Percentiles rank a stretch among this genome's conserved stretches.
phyloP scores from a whole-genome alignment of 2,113 vertebrate species.

The Pongo abelii region DNA sequence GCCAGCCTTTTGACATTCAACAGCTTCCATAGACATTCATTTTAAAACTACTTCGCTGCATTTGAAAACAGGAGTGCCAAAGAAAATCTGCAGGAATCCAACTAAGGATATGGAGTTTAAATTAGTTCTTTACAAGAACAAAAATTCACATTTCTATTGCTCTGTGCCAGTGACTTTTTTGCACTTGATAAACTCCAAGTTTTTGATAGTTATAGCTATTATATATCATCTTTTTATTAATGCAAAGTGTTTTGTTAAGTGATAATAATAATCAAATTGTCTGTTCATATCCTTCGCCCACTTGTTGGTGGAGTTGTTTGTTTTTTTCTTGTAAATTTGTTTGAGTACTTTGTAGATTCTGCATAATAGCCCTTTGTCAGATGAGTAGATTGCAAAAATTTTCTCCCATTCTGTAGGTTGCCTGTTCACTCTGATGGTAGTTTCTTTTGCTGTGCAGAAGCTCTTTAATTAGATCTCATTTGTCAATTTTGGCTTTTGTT shows the following conservation, averaged over 20 bases:
- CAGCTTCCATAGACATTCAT: not conserved
- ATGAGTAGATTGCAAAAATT: too few species aligned
- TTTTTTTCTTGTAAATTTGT: not conserved
- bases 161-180: not conserved
- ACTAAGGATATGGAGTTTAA: not conserved
- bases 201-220: not conserved
- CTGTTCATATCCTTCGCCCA: too few species aligned
- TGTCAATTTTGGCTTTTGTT: too few species aligned
- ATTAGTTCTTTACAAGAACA: not conserved
- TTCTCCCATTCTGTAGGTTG: too few species aligned
- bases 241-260: not conserved
- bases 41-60: not conserved
- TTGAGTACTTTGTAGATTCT: not conserved
- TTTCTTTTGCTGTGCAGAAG: too few species aligned
- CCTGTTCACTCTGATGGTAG: too few species aligned
- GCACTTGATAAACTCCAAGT: not conserved
- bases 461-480: too few species aligned
- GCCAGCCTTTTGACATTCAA: not conserved
- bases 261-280: not conserved
- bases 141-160: not conserved
- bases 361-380: too few species aligned
- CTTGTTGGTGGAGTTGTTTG: too few species aligned
- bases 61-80: constrained; percentile 34
- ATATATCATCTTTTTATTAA: not conserved
- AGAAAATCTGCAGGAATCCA: not conserved